Evolutionary conservation across 2,113 vertebrate species (phyloP).

Genomic region (Saguinus imperator): DNA sequence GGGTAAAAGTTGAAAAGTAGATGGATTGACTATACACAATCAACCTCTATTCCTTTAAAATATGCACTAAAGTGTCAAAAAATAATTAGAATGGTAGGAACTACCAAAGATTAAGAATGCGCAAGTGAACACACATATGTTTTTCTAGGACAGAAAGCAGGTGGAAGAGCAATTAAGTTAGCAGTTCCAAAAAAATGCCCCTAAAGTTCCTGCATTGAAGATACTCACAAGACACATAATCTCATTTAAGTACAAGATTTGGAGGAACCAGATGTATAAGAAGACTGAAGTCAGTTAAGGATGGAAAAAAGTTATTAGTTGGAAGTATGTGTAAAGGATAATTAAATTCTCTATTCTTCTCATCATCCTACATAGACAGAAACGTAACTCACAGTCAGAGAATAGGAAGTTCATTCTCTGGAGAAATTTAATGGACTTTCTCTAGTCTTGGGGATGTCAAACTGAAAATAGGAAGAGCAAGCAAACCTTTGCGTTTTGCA

Average conservation of each 20-base stretch:
- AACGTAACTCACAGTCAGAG: neutral
- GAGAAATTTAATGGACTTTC: neutral
- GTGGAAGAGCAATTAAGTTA: neutral
- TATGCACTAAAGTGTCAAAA: neutral
- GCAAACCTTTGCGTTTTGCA: neutral
- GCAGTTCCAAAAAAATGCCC: neutral
- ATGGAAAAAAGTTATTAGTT: neutral
- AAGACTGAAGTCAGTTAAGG: neutral
- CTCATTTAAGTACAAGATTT: neutral
- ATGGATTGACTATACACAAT: neutral
- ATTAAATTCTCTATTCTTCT: neutral
- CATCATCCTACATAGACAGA: neutral
- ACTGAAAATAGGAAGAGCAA: neutral
- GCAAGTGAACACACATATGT: neutral
- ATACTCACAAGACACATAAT: neutral
- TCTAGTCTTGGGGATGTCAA: neutral
- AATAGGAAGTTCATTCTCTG: neutral
- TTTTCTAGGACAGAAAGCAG: neutral
- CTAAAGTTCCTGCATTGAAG: neutral
- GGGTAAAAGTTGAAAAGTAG: constrained; percentile 8
- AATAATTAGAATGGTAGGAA: neutral
- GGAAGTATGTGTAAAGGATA: neutral
- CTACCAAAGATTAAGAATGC: neutral
- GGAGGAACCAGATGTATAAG: neutral
- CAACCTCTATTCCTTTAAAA: neutral